Percentiles rank a stretch among this genome's conserved stretches.
phyloP scores from a whole-genome alignment of 1,140 invertebrate species.

The Hypsibius dujardini region DNA sequence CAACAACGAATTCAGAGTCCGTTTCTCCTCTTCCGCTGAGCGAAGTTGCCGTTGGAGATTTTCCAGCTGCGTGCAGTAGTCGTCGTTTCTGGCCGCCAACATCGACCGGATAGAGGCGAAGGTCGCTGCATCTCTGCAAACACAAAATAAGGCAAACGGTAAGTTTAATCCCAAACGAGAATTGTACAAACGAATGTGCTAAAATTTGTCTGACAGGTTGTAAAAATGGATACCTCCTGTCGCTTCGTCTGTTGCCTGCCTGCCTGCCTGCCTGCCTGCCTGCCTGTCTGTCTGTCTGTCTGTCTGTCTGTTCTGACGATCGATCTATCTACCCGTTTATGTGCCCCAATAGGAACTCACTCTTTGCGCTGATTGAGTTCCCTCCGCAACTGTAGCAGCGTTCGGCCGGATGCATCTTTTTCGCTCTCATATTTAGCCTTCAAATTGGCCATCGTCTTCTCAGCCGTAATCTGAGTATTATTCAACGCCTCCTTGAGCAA shows the following conservation, averaged over 20 bases:
- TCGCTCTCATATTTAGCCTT: conserved; percentile 99
- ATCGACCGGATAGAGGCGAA: conserved; percentile 95
- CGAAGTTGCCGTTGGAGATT: conserved; percentile 68
- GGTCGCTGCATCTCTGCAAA: conserved; percentile 69
- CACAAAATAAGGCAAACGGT: conserved; percentile 11
- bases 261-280: too few species aligned
- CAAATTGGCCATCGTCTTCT: conserved; percentile 87
- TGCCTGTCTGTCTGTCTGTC: too few species aligned
- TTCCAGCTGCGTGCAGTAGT: conserved; percentile 93
- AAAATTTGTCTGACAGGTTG: conserved; percentile 23
- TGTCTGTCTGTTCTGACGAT: too few species aligned
- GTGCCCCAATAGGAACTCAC: too few species aligned
- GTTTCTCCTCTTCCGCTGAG: conserved; percentile 91
- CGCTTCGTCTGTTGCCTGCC: too few species aligned
- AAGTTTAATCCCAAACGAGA: too few species aligned
- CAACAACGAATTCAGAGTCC: conserved; percentile 88
- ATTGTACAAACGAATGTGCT: conserved; percentile 29
- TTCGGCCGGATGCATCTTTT: conserved; percentile 89
- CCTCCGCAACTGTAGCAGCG: conserved; percentile 85
- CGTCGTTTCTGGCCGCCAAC: conserved; percentile 95
- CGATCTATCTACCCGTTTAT: too few species aligned
- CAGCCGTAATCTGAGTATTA: conserved; percentile 95
- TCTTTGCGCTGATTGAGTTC: conserved; percentile 85
- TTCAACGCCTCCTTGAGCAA: conserved; percentile 91
- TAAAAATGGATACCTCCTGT: too few species aligned